Evolutionary conservation across 2,888 invertebrate genomes (phyloP), one percentile per base, ranked within the genome.

Genomic region (Brachyptera risi): DNA sequence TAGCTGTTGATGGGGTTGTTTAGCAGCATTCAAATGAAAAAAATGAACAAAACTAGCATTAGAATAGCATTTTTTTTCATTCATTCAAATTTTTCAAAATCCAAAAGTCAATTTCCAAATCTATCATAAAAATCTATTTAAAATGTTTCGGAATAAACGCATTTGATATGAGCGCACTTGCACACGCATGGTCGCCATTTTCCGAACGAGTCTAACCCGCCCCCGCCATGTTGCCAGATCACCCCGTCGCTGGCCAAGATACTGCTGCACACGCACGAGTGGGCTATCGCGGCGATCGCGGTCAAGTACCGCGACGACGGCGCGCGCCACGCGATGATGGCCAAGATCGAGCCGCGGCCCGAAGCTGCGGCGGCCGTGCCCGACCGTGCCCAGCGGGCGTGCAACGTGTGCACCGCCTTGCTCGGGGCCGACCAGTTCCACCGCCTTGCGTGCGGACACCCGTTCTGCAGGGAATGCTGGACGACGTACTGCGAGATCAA

Each of bases 391-490:
- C 64, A 63, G 51, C 54, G 59, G 38, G 15, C 68, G 68, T 96
- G 95, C 75, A 87, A 88, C 5, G 92, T 96, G 9, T 96, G 96
- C 78, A 86, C 88, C 64, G 74, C 79, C 66, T 76, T 82, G 62
- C 86, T 86, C 69, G 75, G 83, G 15, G 74, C 82, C 17, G 86
- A 87, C 58, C 86, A 84, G 71, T 92, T 92, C 73, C 86, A 86
- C 73, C 85, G 86, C 60, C 80, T 97, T 65, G 84, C 90, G 15
- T 98, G 97, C 78, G 88, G 90, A 21, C 97, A 99, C 78, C 83
- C 85, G 65, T 99, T 96, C 76, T 99, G 99, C 76, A 89, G 88
- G 75, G 91, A 92, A 67, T 99, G 99, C 76, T 99, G 99, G 99
- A 85, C 87, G 64, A 88, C 86, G 81, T 94, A 96, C 81, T 94